Percentiles rank a stretch among this genome's conserved stretches.
phyloP scores from a whole-genome alignment of 1,140 invertebrate genomes.

The Anastrepha ludens region DNA sequence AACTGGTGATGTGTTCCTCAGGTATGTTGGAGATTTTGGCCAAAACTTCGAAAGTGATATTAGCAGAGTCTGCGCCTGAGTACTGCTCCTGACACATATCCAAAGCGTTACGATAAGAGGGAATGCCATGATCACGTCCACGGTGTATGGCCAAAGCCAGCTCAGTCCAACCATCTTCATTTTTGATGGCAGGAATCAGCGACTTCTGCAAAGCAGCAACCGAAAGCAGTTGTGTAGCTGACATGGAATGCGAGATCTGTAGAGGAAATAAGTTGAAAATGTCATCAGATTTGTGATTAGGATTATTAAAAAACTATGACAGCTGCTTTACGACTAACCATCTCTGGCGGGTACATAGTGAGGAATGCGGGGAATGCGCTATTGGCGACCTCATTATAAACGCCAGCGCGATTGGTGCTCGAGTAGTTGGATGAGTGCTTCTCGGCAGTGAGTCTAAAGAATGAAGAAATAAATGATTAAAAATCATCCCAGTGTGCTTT shows the following conservation, averaged over 20 bases:
- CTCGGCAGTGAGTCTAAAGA: constrained; percentile 65
- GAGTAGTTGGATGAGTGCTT: constrained; percentile 81
- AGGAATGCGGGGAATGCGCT: constrained; percentile 85
- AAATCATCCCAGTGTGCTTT: not conserved
- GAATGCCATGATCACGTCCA: constrained; percentile 93
- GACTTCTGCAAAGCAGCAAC: constrained; percentile 76
- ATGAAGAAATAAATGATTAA: not conserved
- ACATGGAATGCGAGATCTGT: constrained; percentile 66
- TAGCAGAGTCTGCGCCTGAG: constrained; percentile 70
- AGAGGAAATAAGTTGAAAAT: not conserved
- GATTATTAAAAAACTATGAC: not conserved
- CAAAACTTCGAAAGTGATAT: constrained; percentile 68
- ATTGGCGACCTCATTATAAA: constrained; percentile 82
- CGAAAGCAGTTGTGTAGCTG: constrained; percentile 75
- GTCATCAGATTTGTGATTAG: not conserved
- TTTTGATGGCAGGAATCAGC: constrained; percentile 64
- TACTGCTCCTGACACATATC: constrained; percentile 79
- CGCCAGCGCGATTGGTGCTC: constrained; percentile 78
- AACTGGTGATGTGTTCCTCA: constrained; percentile 69
- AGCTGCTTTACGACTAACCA: constrained; percentile 59
- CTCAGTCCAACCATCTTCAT: constrained; percentile 75
- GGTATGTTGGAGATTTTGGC: constrained; percentile 64
- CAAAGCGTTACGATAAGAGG: constrained; percentile 83
- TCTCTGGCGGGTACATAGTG: constrained; percentile 81
- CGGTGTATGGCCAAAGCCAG: constrained; percentile 78